These are phyloP conservation scores for Erpobdella octoculata DNA, from an alignment of 2,888 invertebrate species.

Conservation along the genomic window DNA sequence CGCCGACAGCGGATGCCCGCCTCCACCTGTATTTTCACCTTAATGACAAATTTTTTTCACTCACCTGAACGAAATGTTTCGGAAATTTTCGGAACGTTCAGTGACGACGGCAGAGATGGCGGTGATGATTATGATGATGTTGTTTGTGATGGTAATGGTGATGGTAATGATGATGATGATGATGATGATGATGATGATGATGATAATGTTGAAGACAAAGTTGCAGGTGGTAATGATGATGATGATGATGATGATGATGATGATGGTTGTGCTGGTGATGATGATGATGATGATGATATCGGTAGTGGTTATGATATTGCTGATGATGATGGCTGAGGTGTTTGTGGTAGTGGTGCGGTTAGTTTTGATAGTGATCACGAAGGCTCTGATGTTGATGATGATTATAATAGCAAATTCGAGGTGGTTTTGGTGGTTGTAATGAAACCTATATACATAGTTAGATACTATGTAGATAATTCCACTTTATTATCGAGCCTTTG, in stretches of 20 bases:
- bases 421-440: no score
- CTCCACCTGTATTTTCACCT: constrained; percentile 8
- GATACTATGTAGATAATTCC: no score
- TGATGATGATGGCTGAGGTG: background rate
- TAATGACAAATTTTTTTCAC: constrained; percentile 3
- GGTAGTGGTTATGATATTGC: background rate
- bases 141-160: constrained; percentile 20
- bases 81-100: constrained; percentile 5
- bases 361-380: background rate
- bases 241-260: constrained; percentile 28
- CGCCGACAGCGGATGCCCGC: no score
- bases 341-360: background rate
- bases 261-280: constrained; percentile 8
- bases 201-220: constrained; percentile 20
- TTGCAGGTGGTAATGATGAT: constrained; percentile 7
- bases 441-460: no score
- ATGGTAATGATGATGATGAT: constrained; percentile 23
- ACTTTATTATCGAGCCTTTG: no score
- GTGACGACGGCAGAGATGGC: no score
- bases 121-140: constrained; percentile 23
- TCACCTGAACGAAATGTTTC: background rate
- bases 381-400: background rate
- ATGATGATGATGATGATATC: constrained; percentile 1
- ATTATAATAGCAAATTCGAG: background rate
- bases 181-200: constrained; percentile 30